Base-by-base conservation (phyloP, 2,113 vertebrate species). In the Eulacestoma nigropectus region DNA sequence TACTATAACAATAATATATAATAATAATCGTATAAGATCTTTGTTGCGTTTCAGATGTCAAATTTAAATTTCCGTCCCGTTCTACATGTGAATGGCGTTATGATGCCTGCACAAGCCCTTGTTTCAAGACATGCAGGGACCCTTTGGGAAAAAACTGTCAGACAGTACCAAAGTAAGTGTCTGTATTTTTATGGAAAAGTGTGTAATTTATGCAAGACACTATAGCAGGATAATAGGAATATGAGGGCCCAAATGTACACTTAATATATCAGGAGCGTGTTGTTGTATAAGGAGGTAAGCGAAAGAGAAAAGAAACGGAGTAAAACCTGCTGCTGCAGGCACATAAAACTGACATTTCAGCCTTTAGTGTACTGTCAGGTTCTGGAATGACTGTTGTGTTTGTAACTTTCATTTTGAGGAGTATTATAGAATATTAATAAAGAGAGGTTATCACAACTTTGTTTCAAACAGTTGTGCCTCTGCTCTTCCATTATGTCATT, bases 121-220 rank as follows among this genome's bases (percentile, higher is more conserved):
- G 99, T 96, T 99, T 99, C 97, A 98, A 95, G 95, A 99, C 99
- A 59, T 99, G 99, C 98, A 98, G 98, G 35, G 99, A 99, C 94
- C 99, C 99, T 5, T 67, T 60, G 32, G 98, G 98, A n/a, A 91
- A 98, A 78, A 97, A 89, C 74, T 99, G 99, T 96, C 90, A 53
- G 79, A 96, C 96, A 26, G 98, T 99, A 83, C 99, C 99, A 77
- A 99, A 98, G 99, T 99, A 96, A 98, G 98, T 82, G 27, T n/a
- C 37, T 46, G 6, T 10, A 21, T 63, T 78, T 62, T 83, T 56
- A 39, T 39, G 13, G 88, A 39, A 30, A 77, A 63, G 7, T 35
- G 22, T 50, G 19, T 63, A 9, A 26, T 65, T 79, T 72, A 13
- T 19, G 15, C 46, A 69, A 44, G 42, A 16, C 10, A 19, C 7